Conservation (phyloP, 2,113 vertebrate genomes). For the Talpa occidentalis region DNA sequence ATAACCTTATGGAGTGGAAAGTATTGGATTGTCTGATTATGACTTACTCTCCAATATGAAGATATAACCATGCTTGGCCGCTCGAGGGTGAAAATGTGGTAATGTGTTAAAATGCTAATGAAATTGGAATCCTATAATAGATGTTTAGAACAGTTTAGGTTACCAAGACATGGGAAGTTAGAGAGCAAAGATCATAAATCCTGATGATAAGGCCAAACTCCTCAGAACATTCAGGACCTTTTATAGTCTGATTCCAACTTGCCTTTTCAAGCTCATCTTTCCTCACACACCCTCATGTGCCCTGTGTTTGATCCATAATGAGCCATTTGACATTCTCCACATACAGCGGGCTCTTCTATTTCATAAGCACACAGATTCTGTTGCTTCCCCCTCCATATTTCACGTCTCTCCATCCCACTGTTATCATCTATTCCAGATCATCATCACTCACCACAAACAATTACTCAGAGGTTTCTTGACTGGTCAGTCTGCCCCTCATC, state of each 20-base stretch:
- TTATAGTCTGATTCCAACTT: constrained; percentile 45
- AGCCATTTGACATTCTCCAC: constrained; percentile 60
- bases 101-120: constrained; percentile 87
- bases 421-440: not conserved
- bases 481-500: not conserved
- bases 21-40: constrained; percentile 86
- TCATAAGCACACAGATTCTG: not conserved
- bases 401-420: not conserved
- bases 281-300: not conserved
- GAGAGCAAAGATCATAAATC: constrained; percentile 72
- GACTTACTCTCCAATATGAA: constrained; percentile 81
- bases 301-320: constrained; percentile 46
- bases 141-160: constrained; percentile 84
- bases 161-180: constrained; percentile 84
- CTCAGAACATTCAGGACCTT: constrained; percentile 43
- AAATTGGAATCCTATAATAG: constrained; percentile 81
- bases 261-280: constrained; percentile 46
- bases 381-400: not conserved
- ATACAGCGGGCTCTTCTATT: constrained; percentile 12
- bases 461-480: not conserved
- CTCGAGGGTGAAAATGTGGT: constrained; percentile 84
- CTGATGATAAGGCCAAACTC: constrained; percentile 70
- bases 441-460: not conserved
- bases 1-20: constrained; percentile 88
- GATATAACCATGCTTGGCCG: constrained; percentile 83